Conservation (phyloP, 2,797 vertebrate species). For the Sphenopsis melanotis region DNA sequence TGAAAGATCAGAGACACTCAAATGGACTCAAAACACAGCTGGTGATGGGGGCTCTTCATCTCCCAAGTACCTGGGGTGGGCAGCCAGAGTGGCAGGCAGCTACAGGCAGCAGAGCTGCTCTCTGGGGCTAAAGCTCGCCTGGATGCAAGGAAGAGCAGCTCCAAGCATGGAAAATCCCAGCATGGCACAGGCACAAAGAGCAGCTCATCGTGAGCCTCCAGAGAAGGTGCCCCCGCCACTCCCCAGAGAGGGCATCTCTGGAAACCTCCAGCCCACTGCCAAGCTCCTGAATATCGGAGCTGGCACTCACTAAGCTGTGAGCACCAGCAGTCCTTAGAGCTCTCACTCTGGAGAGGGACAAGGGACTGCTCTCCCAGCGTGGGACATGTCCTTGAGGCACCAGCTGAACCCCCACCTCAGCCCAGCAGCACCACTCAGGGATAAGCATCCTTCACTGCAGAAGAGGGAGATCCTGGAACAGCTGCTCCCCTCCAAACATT, state of each 20-base stretch:
- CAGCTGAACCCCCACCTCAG: rapidly evolving
- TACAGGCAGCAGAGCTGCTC: not conserved
- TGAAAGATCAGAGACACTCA: not conserved
- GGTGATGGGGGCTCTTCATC: not conserved
- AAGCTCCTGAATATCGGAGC: not conserved
- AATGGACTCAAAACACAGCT: not conserved
- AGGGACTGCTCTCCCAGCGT: not conserved
- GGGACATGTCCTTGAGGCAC: not conserved
- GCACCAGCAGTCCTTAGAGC: not conserved
- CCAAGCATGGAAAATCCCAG: not conserved
- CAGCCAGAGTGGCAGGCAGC: not conserved
- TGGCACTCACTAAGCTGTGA: not conserved
- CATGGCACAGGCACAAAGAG: not conserved
- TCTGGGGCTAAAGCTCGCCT: not conserved
- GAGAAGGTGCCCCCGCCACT: not conserved
- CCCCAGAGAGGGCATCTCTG: not conserved
- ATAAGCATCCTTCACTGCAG: not conserved
- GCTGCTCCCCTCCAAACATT: not conserved
- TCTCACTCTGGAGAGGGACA: not conserved
- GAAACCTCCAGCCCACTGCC: not conserved
- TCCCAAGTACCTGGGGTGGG: not conserved
- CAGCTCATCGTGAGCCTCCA: not conserved
- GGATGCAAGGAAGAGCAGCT: not conserved
- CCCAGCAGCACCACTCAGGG: not conserved
- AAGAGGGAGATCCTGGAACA: rapidly evolving